Evolutionary conservation across 2,113 vertebrate genomes (phyloP), one percentile per base, ranked within the genome.

Genomic region (Anguilla rostrata): DNA sequence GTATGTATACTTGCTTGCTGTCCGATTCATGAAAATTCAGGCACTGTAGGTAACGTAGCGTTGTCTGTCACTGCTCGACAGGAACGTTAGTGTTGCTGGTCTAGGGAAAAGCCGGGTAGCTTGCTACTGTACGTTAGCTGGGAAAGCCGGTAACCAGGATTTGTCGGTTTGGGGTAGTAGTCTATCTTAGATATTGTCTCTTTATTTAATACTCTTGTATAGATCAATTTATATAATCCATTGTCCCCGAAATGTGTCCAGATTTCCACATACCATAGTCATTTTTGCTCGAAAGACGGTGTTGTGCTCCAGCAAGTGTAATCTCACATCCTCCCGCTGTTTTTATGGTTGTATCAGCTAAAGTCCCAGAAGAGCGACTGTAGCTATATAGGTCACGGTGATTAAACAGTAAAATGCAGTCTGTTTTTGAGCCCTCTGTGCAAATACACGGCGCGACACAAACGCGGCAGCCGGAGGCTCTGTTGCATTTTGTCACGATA

Each of bases 361-460:
- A 87, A 85, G 88, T 87, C 89, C 88, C 87, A 84, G 39, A 60
- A 11, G 86, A 89, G 87, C 86, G 20, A 29, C 79, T 85, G 75
- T 78, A 75, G 71, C 71, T 75, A 91, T 92, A 87, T 92, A 75
- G 91, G 91, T 92, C 92, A 92, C 83, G 41, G 80, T 82, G 89
- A 90, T 92, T 90, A 86, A 91, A 86, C 78, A 60, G 11, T 85
- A 85, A 86, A 66, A 82, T 84, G 80, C 83, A 78, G 87, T 20
- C 57, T 46, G 39, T 82, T 80, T 46, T 57, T 87, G 66, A 85
- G 81, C 39, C 53, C 83, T 81, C 26, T 18, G 20, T 53, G 39
- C 80, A 81, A 43, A 41, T 26, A 6, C 22, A 56, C 63, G 49
- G 41, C 5, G n/a, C 49, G 75, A 39, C 14, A 78, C 26, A 11